Conservation (phyloP, 2,113 vertebrate genomes). For the Pseudopodoces humilis region DNA sequence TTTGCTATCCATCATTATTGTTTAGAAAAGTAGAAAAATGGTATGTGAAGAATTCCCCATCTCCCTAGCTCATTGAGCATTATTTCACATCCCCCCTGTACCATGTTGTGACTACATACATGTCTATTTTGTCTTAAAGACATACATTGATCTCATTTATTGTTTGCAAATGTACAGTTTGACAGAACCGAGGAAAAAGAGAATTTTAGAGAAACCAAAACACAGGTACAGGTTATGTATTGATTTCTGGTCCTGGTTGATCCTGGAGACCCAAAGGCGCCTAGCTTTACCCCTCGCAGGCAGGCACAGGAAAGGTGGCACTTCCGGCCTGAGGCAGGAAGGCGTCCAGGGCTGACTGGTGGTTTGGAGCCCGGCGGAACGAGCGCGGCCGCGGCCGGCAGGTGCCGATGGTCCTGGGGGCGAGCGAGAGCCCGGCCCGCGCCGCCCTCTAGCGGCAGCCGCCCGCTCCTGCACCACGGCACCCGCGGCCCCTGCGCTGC, state of each 20-base stretch:
- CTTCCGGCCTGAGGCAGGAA: not conserved
- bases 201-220: not conserved
- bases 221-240: not conserved
- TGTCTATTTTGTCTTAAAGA: not conserved
- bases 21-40: not conserved
- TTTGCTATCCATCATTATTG: not conserved
- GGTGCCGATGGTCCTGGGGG: rapidly evolving
- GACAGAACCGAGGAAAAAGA: not conserved
- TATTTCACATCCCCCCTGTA: not conserved
- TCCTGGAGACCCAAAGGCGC: not conserved
- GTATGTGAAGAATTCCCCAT: not conserved
- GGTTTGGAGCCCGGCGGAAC: rapidly evolving
- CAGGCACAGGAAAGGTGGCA: not conserved
- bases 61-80: not conserved
- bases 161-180: not conserved
- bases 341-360: rapidly evolving
- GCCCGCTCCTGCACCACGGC: not conserved
- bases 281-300: not conserved
- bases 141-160: not conserved
- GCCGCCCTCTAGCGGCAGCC: not conserved
- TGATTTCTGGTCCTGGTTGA: not conserved
- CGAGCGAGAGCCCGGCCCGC: not conserved
- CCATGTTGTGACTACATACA: rapidly evolving
- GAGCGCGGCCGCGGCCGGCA: not conserved
- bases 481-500: not conserved